Percentiles rank a stretch among this genome's conserved stretches.
These are phyloP conservation scores for Centropus unirufus DNA, from an alignment of 2,113 vertebrate species.

Conservation along the genomic window DNA sequence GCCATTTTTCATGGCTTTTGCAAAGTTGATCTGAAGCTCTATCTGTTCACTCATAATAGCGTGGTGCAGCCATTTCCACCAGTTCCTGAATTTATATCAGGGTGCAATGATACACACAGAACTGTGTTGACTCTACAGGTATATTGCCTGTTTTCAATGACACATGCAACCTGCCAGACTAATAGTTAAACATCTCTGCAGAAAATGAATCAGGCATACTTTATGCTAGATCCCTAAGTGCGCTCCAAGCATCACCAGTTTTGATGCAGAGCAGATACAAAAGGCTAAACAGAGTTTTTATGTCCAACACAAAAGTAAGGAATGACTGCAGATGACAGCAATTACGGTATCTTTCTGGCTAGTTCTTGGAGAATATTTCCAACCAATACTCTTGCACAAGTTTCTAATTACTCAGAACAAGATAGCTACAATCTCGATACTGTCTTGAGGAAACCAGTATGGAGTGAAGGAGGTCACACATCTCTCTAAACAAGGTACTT, in stretches of 20 bases:
- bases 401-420: background rate
- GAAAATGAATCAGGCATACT: background rate
- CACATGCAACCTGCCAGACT: background rate
- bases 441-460: background rate
- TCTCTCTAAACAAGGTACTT: background rate
- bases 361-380: background rate
- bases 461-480: background rate
- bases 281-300: background rate
- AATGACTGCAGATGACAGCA: background rate
- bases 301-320: background rate
- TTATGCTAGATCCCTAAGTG: background rate
- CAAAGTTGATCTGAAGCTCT: background rate
- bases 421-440: background rate
- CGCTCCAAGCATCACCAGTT: background rate
- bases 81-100: background rate
- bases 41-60: background rate
- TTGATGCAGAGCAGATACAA: background rate
- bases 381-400: background rate
- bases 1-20: background rate
- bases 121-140: background rate
- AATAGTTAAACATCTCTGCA: background rate
- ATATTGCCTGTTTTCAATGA: rapidly evolving
- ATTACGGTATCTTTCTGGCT: too few species aligned
- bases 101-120: background rate
- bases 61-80: background rate